phyloP scores from a whole-genome alignment of 1,140 invertebrate species.

The Drosophila mojavensis region DNA sequence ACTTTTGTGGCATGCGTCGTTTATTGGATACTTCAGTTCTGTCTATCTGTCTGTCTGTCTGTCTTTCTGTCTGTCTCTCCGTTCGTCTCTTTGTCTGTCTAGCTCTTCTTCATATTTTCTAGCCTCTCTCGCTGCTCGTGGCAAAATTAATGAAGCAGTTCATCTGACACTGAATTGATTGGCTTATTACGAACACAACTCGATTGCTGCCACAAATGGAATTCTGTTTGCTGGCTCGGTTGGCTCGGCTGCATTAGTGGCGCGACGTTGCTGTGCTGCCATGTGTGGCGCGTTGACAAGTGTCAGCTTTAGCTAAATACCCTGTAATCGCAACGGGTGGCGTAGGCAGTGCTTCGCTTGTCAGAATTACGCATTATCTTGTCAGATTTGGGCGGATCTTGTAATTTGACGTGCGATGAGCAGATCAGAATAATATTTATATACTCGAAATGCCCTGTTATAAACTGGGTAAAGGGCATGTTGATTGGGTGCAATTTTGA shows the following conservation, averaged over 20 bases:
- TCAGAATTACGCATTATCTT: no score
- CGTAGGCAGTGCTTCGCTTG: no score
- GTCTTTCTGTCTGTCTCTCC: not conserved
- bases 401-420: not conserved
- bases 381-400: not conserved
- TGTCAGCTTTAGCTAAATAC: slow-evolving; percentile 4
- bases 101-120: slow-evolving; percentile 46
- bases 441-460: not conserved
- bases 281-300: slow-evolving; percentile 14
- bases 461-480: no score
- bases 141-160: slow-evolving; percentile 80
- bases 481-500: no score
- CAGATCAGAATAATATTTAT: not conserved
- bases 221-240: slow-evolving; percentile 23
- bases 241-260: not conserved
- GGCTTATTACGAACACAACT: slow-evolving; percentile 75
- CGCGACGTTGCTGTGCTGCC: slow-evolving; percentile 23
- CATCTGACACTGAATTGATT: slow-evolving; percentile 82
- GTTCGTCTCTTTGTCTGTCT: not conserved
- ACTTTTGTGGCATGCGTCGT: slow-evolving; percentile 71
- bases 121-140: not conserved
- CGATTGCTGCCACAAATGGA: slow-evolving; percentile 50
- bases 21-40: slow-evolving; percentile 47
- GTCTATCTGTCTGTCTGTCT: not conserved
- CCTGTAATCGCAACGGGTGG: not conserved